Conservation (phyloP, 2,797 vertebrate species). For the Lutjanus campechanus region DNA sequence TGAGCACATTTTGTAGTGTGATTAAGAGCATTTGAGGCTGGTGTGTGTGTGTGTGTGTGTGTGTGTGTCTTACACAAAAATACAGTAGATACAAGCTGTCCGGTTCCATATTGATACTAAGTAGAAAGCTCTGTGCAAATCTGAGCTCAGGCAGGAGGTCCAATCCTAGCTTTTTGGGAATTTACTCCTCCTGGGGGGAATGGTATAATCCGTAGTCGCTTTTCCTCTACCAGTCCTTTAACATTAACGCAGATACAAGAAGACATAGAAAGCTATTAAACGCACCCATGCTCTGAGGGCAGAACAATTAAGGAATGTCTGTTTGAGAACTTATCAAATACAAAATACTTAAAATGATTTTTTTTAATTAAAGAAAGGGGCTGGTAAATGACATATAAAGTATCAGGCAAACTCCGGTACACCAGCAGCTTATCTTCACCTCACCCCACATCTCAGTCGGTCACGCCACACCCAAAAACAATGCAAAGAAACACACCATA, state of each 20-base stretch:
- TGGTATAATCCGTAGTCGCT: constrained; percentile 50
- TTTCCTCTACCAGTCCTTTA: constrained; percentile 45
- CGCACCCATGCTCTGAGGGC: constrained; percentile 60
- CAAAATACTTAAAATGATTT: constrained; percentile 58
- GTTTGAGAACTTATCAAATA: constrained; percentile 61
- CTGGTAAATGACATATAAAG: constrained; percentile 60
- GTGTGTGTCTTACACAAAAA: constrained; percentile 57
- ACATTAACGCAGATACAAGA: constrained; percentile 63
- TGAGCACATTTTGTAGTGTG: constrained; percentile 55
- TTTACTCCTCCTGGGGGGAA: constrained; percentile 46
- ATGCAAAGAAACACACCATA: constrained; percentile 61
- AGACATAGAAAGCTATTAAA: constrained; percentile 68
- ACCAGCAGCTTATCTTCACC: constrained; percentile 57
- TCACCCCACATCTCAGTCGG: constrained; percentile 28
- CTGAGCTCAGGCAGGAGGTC: constrained; percentile 66
- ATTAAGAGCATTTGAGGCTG: constrained; percentile 71
- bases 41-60: constrained; percentile 58
- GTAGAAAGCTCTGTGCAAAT: constrained; percentile 77
- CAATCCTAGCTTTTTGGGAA: constrained; percentile 61
- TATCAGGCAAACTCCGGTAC: constrained; percentile 67
- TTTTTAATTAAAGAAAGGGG: constrained; percentile 45
- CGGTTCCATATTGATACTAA: constrained; percentile 55
- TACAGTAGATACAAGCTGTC: constrained; percentile 64
- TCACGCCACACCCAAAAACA: constrained; percentile 56
- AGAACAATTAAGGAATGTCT: constrained; percentile 71